A percentile compares a stretch with the other conserved stretches of the same genome.
These are phyloP conservation scores for Hypomesus transpacificus DNA, from an alignment of 2,113 vertebrate genomes.

Conservation along the genomic window DNA sequence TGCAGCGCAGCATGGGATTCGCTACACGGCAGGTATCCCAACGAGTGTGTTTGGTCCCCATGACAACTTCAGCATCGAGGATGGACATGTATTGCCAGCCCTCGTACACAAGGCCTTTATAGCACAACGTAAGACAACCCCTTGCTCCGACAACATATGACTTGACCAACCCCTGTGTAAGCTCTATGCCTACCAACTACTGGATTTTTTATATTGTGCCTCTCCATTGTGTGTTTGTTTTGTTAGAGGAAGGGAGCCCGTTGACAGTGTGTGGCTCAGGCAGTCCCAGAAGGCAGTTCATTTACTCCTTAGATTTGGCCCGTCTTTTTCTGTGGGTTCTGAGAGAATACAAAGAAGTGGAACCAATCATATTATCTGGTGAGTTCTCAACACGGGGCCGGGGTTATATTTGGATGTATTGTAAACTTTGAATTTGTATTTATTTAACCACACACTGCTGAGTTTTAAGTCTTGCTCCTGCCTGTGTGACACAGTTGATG, in stretches of 20 bases:
- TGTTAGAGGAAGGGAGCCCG: constrained; percentile 74
- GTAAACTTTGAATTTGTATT: too few species aligned
- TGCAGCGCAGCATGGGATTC: constrained; percentile 77
- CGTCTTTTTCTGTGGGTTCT: constrained; percentile 93
- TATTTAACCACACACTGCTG: background rate
- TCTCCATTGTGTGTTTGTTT: background rate
- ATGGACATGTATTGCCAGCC: constrained; percentile 90
- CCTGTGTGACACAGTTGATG: constrained; percentile 76
- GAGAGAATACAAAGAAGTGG: constrained; percentile 85
- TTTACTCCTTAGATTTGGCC: constrained; percentile 93
- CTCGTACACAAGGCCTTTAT: constrained; percentile 93
- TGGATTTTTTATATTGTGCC: background rate
- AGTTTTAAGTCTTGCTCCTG: background rate
- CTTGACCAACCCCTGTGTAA: background rate
- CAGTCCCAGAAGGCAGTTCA: constrained; percentile 88
- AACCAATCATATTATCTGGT: constrained; percentile 96
- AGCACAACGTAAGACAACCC: constrained; percentile 80
- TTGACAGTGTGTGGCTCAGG: constrained; percentile 89
- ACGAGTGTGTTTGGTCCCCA: constrained; percentile 93
- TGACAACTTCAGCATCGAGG: constrained; percentile 94
- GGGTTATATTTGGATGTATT: background rate
- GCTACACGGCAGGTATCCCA: constrained; percentile 88
- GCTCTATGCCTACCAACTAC: background rate
- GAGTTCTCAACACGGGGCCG: constrained; percentile 16
- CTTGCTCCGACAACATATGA: background rate